Conservation (phyloP, 2,113 vertebrate genomes). For the Elachura formosa region DNA sequence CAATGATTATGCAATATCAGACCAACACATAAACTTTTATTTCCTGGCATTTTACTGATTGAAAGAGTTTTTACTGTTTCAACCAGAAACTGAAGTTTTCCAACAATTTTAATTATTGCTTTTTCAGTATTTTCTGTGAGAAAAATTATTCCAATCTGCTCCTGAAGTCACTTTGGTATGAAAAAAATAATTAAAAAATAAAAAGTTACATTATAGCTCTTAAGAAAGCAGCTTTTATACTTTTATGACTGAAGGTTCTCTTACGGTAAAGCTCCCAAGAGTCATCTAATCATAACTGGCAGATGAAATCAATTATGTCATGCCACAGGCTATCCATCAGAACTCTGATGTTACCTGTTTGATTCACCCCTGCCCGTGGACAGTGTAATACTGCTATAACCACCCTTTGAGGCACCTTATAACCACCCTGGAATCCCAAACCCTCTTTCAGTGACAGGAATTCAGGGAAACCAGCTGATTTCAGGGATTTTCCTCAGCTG, state of each 20-base stretch:
- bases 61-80: background rate
- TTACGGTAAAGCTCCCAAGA: background rate
- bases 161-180: background rate
- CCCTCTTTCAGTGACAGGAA: background rate
- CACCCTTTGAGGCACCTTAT: background rate
- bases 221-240: background rate
- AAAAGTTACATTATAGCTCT: background rate
- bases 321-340: background rate
- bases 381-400: accelerated
- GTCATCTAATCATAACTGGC: background rate
- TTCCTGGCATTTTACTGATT: background rate
- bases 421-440: background rate
- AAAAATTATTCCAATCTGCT: background rate
- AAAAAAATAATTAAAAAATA: background rate
- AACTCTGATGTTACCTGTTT: background rate
- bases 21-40: background rate
- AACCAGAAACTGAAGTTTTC: background rate
- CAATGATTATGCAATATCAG: background rate
- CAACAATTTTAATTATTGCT: background rate
- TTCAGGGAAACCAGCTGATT: background rate
- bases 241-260: background rate
- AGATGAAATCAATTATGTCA: background rate
- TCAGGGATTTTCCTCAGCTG: background rate
- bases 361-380: background rate
- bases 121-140: background rate